phyloP scores from a whole-genome alignment of 2,113 vertebrate genomes.

The Salvator merianae region DNA sequence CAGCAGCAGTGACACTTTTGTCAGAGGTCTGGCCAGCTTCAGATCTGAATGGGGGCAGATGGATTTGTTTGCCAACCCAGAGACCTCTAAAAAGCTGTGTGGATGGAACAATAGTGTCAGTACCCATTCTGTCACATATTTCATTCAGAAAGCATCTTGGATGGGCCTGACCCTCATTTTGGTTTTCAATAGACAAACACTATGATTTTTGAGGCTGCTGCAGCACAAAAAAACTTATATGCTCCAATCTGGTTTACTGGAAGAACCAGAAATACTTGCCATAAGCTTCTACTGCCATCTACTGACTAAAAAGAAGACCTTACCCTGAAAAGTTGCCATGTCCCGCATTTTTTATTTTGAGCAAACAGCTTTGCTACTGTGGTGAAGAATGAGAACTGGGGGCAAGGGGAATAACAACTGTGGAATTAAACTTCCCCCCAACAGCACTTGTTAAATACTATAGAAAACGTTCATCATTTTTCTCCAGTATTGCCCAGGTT shows the following conservation, averaged over 20 bases:
- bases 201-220: neutral
- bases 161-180: neutral
- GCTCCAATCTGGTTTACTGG: fast-evolving
- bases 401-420: neutral
- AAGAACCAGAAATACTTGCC: neutral
- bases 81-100: too few relatives aligned
- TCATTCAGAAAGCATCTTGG: neutral
- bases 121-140: neutral
- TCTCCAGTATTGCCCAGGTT: too few relatives aligned
- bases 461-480: too few relatives aligned
- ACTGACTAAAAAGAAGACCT: slow-evolving; percentile 31
- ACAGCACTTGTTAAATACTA: neutral
- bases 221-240: neutral
- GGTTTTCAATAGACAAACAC: neutral
- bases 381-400: neutral
- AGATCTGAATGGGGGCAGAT: too few relatives aligned
- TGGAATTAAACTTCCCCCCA: neutral
- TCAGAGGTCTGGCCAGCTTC: too few relatives aligned
- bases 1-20: too few relatives aligned
- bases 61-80: too few relatives aligned
- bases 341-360: neutral
- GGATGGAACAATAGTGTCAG: neutral
- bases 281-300: slow-evolving; percentile 65
- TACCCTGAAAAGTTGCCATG: neutral
- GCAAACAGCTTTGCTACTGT: neutral